Conservation (phyloP, 2,888 invertebrate species). For the Gastracanthus pulcherrimus region DNA sequence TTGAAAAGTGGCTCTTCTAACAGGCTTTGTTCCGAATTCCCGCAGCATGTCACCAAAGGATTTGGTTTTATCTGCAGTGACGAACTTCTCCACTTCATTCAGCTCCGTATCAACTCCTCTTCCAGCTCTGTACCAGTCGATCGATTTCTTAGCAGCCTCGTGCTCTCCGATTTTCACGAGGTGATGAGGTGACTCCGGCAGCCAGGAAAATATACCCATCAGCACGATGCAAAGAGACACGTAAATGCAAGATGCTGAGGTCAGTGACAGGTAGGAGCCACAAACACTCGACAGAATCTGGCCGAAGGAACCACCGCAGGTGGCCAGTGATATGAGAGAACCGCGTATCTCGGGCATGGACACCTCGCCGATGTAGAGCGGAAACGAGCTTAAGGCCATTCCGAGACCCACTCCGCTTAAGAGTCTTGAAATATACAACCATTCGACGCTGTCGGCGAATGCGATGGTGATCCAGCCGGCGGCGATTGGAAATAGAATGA, state of each 20-base stretch:
- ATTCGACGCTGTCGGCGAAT: slow-evolving; percentile 59
- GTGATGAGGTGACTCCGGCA: slow-evolving; percentile 71
- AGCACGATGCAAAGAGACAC: slow-evolving; percentile 63
- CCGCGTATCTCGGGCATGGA: slow-evolving; percentile 70
- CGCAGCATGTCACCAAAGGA: slow-evolving; percentile 23
- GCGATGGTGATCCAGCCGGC: slow-evolving; percentile 62
- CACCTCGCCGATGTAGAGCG: slow-evolving; percentile 69
- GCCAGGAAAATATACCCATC: slow-evolving; percentile 64
- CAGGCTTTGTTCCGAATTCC: slow-evolving; percentile 14
- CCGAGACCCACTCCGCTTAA: slow-evolving; percentile 65
- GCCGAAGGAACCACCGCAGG: slow-evolving; percentile 69
- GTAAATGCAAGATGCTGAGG: slow-evolving; percentile 65
- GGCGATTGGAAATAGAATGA: slow-evolving; percentile 61
- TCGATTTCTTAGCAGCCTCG: slow-evolving; percentile 37
- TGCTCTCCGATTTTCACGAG: slow-evolving; percentile 19
- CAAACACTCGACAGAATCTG: slow-evolving; percentile 67
- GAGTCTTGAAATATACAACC: slow-evolving; percentile 63
- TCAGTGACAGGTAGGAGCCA: slow-evolving; percentile 65
- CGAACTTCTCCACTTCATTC: slow-evolving; percentile 43
- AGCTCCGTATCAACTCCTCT: slow-evolving; percentile 39
- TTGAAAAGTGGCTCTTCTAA: slow-evolving; percentile 64
- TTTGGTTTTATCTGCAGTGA: neutral
- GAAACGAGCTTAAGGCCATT: slow-evolving; percentile 65
- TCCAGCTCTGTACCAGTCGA: slow-evolving; percentile 51
- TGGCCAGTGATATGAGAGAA: slow-evolving; percentile 67